Conservation (phyloP, 2,797 vertebrate genomes). For the Gymnocypris eckloni region DNA sequence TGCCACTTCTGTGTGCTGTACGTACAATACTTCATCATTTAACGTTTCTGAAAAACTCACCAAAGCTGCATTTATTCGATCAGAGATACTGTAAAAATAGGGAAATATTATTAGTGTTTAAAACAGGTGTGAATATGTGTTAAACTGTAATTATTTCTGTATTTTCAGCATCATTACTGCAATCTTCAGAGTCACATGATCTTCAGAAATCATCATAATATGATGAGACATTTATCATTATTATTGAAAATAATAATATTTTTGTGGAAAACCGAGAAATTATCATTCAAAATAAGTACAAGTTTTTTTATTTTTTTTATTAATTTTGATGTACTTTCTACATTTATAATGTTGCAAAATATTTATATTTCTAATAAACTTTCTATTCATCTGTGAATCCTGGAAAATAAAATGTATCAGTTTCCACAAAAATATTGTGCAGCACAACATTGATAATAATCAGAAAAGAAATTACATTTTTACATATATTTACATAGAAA, state of each 20-base stretch:
- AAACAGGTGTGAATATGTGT: background rate
- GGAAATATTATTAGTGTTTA: rapidly evolving
- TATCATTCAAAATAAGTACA: background rate
- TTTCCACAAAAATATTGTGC: no score
- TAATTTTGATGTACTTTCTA: no score
- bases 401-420: no score
- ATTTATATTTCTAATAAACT: background rate
- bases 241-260: background rate
- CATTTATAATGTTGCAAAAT: background rate
- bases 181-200: background rate
- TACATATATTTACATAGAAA: no score
- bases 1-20: background rate
- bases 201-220: background rate
- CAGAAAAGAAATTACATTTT: no score
- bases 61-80: background rate
- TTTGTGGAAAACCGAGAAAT: background rate
- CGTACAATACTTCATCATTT: no score
- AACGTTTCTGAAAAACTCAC: background rate
- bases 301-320: no score
- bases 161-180: background rate
- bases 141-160: background rate
- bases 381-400: no score
- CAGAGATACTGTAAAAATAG: background rate
- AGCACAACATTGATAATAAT: background rate
- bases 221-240: background rate